Evolutionary conservation across 2,888 invertebrate genomes (phyloP).

Genomic region (Patella depressa): DNA sequence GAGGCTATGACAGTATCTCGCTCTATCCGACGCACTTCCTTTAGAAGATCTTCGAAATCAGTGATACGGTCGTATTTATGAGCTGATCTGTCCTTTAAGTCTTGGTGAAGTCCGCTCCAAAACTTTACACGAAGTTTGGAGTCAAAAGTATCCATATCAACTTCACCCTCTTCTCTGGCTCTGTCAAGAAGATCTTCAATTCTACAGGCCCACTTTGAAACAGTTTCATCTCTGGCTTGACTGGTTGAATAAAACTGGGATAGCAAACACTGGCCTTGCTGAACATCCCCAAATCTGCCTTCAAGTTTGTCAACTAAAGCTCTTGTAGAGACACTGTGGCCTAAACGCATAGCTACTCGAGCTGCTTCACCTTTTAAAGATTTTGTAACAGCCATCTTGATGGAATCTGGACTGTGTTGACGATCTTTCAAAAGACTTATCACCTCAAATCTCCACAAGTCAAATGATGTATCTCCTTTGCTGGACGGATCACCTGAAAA

Average conservation of each 20-base stretch:
- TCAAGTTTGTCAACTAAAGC: not conserved
- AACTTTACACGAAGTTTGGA: not conserved
- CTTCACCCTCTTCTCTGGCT: not conserved
- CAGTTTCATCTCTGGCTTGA: not conserved
- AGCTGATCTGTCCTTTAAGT: not conserved
- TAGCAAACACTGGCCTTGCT: not conserved
- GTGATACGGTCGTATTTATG: not conserved
- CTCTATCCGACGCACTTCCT: not conserved
- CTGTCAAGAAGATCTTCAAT: not conserved
- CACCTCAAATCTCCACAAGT: constrained; percentile 2
- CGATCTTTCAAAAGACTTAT: not conserved
- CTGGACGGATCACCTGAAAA: not conserved
- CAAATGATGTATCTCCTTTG: constrained; percentile 3
- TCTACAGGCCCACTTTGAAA: not conserved
- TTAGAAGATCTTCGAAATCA: not conserved
- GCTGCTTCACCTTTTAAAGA: not conserved
- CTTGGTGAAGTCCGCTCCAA: not conserved
- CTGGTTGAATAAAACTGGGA: not conserved
- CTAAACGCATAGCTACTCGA: constrained; percentile 1
- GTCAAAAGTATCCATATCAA: not conserved
- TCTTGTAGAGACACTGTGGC: not conserved
- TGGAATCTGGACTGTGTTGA: not conserved
- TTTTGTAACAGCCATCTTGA: not conserved
- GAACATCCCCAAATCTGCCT: not conserved
- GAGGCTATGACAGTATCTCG: not conserved